These are phyloP conservation scores for Meloidogyne chitwoodi DNA, from an alignment of 1,140 invertebrate species.

Conservation along the genomic window DNA sequence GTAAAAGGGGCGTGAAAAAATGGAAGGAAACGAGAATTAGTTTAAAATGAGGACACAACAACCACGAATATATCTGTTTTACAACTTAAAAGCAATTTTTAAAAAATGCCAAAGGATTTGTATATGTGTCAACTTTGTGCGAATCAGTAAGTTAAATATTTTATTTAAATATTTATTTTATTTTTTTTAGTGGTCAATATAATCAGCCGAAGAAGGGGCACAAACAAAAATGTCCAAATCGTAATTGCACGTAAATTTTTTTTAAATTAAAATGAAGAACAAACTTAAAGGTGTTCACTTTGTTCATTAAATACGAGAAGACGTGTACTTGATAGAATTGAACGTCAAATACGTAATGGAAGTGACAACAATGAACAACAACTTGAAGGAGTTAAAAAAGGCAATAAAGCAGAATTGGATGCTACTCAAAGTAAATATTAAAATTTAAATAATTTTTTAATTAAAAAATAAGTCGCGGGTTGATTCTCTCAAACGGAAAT, in stretches of 20 bases:
- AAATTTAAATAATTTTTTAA: background rate
- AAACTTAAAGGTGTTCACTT: conserved; percentile 38
- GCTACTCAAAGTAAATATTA: background rate
- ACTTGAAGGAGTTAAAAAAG: background rate
- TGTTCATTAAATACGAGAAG: conserved; percentile 48
- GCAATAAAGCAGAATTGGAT: background rate
- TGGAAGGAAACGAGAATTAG: too few relatives aligned
- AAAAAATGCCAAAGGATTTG: conserved; percentile 53
- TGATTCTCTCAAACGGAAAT: too few relatives aligned
- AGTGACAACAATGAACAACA: background rate
- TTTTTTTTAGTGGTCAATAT: conserved; percentile 35
- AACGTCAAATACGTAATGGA: conserved; percentile 30
- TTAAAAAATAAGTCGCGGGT: too few relatives aligned
- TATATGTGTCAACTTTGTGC: conserved; percentile 58
- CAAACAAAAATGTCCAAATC: conserved; percentile 53
- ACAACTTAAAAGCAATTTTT: background rate
- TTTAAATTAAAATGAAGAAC: background rate
- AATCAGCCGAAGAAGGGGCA: conserved; percentile 57
- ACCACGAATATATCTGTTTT: too few relatives aligned
- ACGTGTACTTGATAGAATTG: conserved; percentile 48
- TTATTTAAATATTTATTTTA: background rate
- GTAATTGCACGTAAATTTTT: conserved; percentile 41
- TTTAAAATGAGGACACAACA: too few relatives aligned
- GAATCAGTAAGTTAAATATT: conserved; percentile 37
- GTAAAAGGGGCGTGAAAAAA: too few relatives aligned